These are phyloP conservation scores for Acanthococcus lagerstroemiae DNA, from an alignment of 2,888 invertebrate species.

Conservation along the genomic window DNA sequence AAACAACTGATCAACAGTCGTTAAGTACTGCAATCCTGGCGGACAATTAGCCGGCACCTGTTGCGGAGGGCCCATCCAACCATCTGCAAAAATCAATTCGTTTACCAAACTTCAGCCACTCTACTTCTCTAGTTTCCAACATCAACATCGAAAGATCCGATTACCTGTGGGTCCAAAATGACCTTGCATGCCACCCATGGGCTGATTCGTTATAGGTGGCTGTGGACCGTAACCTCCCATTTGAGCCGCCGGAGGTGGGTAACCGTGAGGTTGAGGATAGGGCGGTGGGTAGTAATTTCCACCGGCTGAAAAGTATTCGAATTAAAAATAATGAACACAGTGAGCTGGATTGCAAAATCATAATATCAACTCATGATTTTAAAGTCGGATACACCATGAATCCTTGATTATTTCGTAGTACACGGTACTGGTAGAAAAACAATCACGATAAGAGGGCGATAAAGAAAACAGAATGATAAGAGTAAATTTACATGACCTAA, in stretches of 20 bases:
- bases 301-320: constrained; percentile 41
- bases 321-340: background rate
- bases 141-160: too few species aligned
- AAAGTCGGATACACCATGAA: too few species aligned
- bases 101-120: too few species aligned
- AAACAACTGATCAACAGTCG: constrained; percentile 61
- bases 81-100: constrained; percentile 49
- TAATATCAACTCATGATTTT: too few species aligned
- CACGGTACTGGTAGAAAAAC: too few species aligned
- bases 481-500: too few species aligned
- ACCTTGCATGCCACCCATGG: background rate
- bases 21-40: constrained; percentile 81
- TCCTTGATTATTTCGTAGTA: too few species aligned
- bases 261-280: constrained; percentile 32
- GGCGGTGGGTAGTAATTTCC: constrained; percentile 34
- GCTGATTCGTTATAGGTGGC: background rate
- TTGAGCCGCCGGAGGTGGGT: constrained; percentile 8
- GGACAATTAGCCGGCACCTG: constrained; percentile 64
- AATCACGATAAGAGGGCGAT: too few species aligned
- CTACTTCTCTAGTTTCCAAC: too few species aligned
- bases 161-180: background rate
- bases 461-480: background rate
- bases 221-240: background rate
- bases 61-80: constrained; percentile 72
- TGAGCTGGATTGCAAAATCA: too few species aligned